Evolutionary conservation across 2,888 invertebrate genomes (phyloP).

Genomic region (Drepana falcataria): DNA sequence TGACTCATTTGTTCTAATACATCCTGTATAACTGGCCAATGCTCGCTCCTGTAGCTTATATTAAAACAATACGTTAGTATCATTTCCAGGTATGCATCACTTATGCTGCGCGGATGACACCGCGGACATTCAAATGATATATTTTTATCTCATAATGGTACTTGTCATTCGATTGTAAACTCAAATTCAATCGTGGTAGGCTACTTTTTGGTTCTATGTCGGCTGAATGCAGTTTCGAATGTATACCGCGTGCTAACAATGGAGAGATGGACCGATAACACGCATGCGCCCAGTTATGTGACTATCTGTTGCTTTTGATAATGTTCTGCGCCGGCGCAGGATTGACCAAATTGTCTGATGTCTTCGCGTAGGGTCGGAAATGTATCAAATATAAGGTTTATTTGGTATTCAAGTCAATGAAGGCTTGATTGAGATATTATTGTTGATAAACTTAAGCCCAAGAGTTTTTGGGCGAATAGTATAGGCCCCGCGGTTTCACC

Average conservation of each 20-base stretch:
- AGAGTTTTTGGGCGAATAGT: too few species aligned
- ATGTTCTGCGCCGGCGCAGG: conserved; percentile 8
- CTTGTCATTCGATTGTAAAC: conserved; percentile 3
- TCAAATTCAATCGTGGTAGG: neutral
- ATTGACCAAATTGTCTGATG: neutral
- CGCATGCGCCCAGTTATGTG: conserved; percentile 20
- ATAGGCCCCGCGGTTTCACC: too few species aligned
- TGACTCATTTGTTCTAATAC: too few species aligned
- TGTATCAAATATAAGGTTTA: too few species aligned
- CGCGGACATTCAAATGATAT: conserved; percentile 35
- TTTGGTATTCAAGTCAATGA: too few species aligned
- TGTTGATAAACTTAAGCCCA: too few species aligned
- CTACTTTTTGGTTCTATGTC: conserved; percentile 17
- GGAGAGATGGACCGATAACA: conserved; percentile 39
- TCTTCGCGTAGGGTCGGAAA: too few species aligned
- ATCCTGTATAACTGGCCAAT: too few species aligned
- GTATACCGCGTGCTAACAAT: conserved; percentile 40
- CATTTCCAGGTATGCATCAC: conserved; percentile 28
- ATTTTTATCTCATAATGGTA: conserved; percentile 26
- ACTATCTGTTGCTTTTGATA: neutral
- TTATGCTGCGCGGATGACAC: conserved; percentile 27
- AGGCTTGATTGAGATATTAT: too few species aligned
- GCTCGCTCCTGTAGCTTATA: neutral
- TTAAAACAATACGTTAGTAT: neutral
- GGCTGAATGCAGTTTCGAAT: conserved; percentile 17